Percentiles rank a stretch among this genome's conserved stretches.
These are phyloP conservation scores for Spea hammondii DNA, from an alignment of 2,797 vertebrate species.

Conservation along the genomic window DNA sequence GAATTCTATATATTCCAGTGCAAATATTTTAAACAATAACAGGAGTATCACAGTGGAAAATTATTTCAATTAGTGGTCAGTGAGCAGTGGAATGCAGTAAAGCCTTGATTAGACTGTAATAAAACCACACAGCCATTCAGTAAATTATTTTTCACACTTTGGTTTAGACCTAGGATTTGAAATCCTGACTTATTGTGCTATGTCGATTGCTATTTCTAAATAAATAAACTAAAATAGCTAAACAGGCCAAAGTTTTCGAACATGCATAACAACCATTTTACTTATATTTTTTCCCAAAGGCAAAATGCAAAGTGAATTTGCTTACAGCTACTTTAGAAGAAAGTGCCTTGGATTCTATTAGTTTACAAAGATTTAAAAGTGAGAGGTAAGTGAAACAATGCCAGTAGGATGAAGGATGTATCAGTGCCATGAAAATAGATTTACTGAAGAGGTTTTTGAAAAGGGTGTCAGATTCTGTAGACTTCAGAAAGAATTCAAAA, in stretches of 20 bases:
- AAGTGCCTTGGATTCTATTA: no score
- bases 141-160: constrained; percentile 40
- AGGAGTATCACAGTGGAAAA: constrained; percentile 40
- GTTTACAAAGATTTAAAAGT: no score
- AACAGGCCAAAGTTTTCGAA: neutral
- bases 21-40: constrained; percentile 47
- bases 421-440: no score
- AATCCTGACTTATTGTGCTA: constrained; percentile 11
- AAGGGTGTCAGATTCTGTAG: no score
- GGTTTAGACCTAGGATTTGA: constrained; percentile 11
- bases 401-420: no score
- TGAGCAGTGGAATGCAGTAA: constrained; percentile 46
- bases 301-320: no score
- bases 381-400: no score
- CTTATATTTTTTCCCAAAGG: no score
- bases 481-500: no score
- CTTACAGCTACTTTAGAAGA: no score
- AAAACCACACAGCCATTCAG: constrained; percentile 44
- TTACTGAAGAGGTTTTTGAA: no score
- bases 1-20: neutral
- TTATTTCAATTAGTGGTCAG: constrained; percentile 52
- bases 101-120: constrained; percentile 35
- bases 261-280: no score
- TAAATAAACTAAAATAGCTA: constrained; percentile 1
- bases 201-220: neutral